Percentiles rank a stretch among this genome's conserved stretches.
phyloP scores from a whole-genome alignment of 2,888 invertebrate genomes.

The Lysandra coridon region DNA sequence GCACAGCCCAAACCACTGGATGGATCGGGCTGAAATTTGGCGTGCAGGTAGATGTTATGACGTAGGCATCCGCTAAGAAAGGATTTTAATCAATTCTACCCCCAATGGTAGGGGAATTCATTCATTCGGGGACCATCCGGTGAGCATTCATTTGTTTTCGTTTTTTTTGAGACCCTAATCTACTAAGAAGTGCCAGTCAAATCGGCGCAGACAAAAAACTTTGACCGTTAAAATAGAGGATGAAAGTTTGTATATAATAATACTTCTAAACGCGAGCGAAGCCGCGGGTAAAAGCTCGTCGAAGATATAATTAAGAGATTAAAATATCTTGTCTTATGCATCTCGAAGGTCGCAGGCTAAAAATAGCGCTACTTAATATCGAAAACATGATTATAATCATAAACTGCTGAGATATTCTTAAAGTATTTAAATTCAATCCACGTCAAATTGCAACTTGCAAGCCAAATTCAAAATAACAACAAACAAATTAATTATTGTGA shows the following conservation, averaged over 20 bases:
- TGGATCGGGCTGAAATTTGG: no score
- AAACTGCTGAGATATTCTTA: neutral
- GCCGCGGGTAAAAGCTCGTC: no score
- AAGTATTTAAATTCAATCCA: neutral
- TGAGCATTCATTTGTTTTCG: conserved; percentile 8
- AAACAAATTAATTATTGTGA: neutral
- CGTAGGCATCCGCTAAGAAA: no score
- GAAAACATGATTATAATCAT: neutral
- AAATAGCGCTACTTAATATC: neutral
- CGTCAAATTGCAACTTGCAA: neutral
- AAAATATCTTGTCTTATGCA: neutral
- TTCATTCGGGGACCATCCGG: neutral
- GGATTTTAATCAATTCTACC: no score
- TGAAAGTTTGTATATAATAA: no score
- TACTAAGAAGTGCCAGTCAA: neutral
- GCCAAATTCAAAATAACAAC: neutral
- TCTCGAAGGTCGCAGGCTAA: neutral
- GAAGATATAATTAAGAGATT: neutral
- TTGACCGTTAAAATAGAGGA: neutral
- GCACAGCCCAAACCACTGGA: no score
- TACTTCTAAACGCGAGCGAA: no score
- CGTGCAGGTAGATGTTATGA: no score
- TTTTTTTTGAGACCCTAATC: neutral
- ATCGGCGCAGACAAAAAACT: neutral
- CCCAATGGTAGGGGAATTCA: no score